These are phyloP conservation scores for Paracentrotus lividus DNA, from an alignment of 53 echinoderm and acorn worm species.

Conservation along the genomic window DNA sequence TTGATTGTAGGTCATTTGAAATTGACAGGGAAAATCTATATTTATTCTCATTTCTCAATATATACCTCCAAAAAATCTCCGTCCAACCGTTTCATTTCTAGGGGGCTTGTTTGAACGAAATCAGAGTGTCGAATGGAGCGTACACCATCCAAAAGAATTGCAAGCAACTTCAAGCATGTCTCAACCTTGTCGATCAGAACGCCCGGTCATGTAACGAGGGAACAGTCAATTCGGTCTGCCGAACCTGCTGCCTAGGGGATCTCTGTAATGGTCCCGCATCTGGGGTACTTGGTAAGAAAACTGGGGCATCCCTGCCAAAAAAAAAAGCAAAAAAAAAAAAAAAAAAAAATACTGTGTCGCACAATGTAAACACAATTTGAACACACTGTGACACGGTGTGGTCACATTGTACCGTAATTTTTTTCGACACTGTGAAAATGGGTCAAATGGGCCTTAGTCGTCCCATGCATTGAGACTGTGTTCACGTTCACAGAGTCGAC, in stretches of 20 bases:
- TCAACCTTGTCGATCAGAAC: conserved; percentile 66
- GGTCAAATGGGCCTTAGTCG: no score
- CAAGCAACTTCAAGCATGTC: conserved; percentile 75
- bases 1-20: no score
- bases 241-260: conserved; percentile 84
- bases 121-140: conserved; percentile 57
- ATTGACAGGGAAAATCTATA: no score
- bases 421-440: no score
- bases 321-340: no score
- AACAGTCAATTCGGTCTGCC: conserved; percentile 71
- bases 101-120: conserved; percentile 76
- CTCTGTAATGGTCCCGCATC: conserved; percentile 77
- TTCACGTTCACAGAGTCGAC: no score
- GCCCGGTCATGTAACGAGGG: conserved; percentile 65
- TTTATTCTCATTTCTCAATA: neutral
- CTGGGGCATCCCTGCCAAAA: no score
- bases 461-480: no score
- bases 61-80: neutral
- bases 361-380: no score
- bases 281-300: conserved; percentile 74
- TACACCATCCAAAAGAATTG: conserved; percentile 76
- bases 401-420: no score
- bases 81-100: neutral
- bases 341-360: no score
- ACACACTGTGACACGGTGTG: no score